A percentile compares a stretch with the other conserved stretches of the same genome.
These are phyloP conservation scores for Nomada fucata DNA, from an alignment of 2,888 invertebrate genomes.

Conservation along the genomic window DNA sequence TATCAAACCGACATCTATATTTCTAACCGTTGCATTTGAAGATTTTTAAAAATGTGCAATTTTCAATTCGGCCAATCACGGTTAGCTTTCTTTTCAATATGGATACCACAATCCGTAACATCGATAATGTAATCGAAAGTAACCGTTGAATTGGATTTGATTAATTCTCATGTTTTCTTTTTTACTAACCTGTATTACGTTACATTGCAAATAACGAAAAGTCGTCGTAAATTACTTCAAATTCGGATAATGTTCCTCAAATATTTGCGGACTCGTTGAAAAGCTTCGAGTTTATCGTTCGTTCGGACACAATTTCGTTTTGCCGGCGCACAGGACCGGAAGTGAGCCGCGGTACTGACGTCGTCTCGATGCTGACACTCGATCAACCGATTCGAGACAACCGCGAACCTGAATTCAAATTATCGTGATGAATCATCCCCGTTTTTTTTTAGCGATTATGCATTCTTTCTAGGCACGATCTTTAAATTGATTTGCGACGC, in stretches of 20 bases:
- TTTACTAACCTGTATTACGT: constrained; percentile 38
- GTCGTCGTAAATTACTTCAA: background rate
- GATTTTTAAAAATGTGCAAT: background rate
- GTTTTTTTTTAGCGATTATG: constrained; percentile 26
- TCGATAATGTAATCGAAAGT: background rate
- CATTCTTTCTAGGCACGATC: background rate
- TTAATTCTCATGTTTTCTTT: background rate
- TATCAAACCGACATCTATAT: background rate
- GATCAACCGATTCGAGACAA: constrained; percentile 61
- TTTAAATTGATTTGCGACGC: constrained; percentile 14
- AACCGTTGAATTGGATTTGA: background rate
- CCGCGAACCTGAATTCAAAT: constrained; percentile 63
- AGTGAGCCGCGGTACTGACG: constrained; percentile 47
- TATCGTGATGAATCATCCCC: constrained; percentile 57
- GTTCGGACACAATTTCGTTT: constrained; percentile 50
- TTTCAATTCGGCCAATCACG: background rate
- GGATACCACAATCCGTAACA: background rate
- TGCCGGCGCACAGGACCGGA: constrained; percentile 44
- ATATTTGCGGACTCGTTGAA: constrained; percentile 20
- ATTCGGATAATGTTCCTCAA: background rate
- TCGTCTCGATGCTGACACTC: constrained; percentile 56
- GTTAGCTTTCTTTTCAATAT: constrained; percentile 10
- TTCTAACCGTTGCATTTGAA: background rate
- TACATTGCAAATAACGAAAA: constrained; percentile 11
- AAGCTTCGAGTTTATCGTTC: constrained; percentile 40